Conservation (phyloP, 1,140 invertebrate genomes). For the Trissolcus basalis region DNA sequence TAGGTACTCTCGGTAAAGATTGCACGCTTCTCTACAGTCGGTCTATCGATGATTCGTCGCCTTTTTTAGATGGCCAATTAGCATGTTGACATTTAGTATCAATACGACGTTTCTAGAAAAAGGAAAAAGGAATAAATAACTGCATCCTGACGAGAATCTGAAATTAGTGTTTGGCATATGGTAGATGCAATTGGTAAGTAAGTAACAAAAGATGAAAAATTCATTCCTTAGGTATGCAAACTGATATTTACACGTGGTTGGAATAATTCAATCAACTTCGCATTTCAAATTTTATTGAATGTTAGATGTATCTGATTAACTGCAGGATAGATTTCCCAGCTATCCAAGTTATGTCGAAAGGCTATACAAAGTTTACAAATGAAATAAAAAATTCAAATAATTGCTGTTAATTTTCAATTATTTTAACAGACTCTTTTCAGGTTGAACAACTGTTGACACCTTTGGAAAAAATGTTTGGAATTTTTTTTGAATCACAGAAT, state of each 20-base stretch:
- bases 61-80: slow-evolving; percentile 7
- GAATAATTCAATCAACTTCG: neutral
- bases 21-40: slow-evolving; percentile 1
- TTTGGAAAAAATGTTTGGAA: no score
- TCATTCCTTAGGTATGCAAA: slow-evolving; percentile 22
- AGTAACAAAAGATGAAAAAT: slow-evolving; percentile 29
- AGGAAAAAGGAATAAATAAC: slow-evolving; percentile 5
- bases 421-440: no score
- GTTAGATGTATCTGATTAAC: no score
- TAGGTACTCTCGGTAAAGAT: slow-evolving; percentile 12
- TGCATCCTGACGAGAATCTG: slow-evolving; percentile 7
- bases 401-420: no score
- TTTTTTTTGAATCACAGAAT: no score
- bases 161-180: slow-evolving; percentile 18
- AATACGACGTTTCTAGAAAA: slow-evolving; percentile 1
- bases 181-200: slow-evolving; percentile 2
- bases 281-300: neutral
- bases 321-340: no score
- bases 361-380: no score
- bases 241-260: slow-evolving; percentile 5
- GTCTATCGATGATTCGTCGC: neutral
- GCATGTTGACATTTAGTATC: slow-evolving; percentile 3
- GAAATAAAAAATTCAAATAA: no score
- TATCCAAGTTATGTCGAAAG: no score
- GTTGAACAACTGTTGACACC: no score